Percentiles rank a stretch among this genome's conserved stretches.
Evolutionary conservation across 2,888 invertebrate genomes (phyloP).

Genomic region (Hipparchia sbordonii): DNA sequence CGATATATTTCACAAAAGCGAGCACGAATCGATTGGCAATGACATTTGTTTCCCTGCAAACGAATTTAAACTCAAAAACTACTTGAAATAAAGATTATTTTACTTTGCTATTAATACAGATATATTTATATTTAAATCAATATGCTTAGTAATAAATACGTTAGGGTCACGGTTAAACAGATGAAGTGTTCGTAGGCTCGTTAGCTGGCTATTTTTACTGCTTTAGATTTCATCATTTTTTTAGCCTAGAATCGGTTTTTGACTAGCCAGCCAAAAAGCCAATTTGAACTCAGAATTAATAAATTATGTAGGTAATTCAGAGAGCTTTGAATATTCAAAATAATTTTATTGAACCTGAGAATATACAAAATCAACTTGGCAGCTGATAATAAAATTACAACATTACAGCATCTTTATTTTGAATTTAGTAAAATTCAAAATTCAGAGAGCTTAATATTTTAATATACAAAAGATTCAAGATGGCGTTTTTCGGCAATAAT

Average conservation of each 20-base stretch:
- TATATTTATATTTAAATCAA: slow-evolving; percentile 40
- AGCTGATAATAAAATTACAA: background rate
- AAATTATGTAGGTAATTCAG: background rate
- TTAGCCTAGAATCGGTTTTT: no score
- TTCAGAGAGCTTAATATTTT: no score
- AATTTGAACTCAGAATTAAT: background rate
- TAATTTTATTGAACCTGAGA: background rate
- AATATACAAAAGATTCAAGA: no score
- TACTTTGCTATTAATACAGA: slow-evolving; percentile 25
- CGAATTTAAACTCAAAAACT: slow-evolving; percentile 36
- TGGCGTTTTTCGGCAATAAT: no score
- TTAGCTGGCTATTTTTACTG: slow-evolving; percentile 21
- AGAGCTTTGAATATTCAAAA: background rate
- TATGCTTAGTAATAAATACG: slow-evolving; percentile 44
- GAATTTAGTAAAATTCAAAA: no score
- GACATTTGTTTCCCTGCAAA: slow-evolving; percentile 41
- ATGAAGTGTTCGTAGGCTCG: slow-evolving; percentile 32
- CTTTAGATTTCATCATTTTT: background rate
- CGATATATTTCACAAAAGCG: slow-evolving; percentile 32
- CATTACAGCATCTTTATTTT: no score
- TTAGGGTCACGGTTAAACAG: slow-evolving; percentile 50
- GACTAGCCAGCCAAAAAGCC: no score
- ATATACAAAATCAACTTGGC: background rate
- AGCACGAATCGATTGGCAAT: slow-evolving; percentile 39
- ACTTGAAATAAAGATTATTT: background rate